Evolutionary conservation across 1,140 invertebrate species (phyloP).

Genomic region (Oryctes rhinoceros): DNA sequence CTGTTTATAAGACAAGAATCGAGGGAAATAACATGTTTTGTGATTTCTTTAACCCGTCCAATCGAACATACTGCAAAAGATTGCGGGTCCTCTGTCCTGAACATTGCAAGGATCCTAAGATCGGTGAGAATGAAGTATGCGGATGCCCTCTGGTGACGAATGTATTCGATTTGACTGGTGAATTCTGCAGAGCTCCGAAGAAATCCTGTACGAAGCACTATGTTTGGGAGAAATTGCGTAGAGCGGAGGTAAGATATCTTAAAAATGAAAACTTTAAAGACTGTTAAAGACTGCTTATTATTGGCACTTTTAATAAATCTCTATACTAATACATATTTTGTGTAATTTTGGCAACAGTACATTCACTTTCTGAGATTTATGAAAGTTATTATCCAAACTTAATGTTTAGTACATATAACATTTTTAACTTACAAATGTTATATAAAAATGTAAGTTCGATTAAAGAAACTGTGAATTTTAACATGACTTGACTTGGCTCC

Average conservation of each 20-base stretch:
- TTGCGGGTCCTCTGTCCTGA: constrained; percentile 96
- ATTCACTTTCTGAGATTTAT: too few species aligned
- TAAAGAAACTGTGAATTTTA: too few species aligned
- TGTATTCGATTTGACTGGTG: constrained; percentile 80
- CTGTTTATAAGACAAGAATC: constrained; percentile 91
- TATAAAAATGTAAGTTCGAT: too few species aligned
- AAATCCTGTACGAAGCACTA: constrained; percentile 93
- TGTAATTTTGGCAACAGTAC: too few species aligned
- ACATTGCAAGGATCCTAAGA: constrained; percentile 95
- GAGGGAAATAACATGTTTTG: constrained; percentile 96
- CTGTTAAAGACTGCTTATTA: too few species aligned
- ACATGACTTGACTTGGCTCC: too few species aligned
- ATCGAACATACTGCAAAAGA: constrained; percentile 95
- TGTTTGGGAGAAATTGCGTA: constrained; percentile 93
- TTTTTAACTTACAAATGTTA: too few species aligned
- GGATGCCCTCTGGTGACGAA: constrained; percentile 89
- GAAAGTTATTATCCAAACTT: too few species aligned
- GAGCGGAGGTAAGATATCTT: constrained; percentile 76
- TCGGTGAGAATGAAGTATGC: constrained; percentile 85
- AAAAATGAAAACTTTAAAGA: too few species aligned
- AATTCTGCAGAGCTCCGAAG: constrained; percentile 88
- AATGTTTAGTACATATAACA: too few species aligned
- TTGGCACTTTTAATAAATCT: too few species aligned
- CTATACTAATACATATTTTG: too few species aligned
- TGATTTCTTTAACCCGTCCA: constrained; percentile 91